Base-by-base conservation (phyloP, 2,797 vertebrate species). In the Falco rusticolus region DNA sequence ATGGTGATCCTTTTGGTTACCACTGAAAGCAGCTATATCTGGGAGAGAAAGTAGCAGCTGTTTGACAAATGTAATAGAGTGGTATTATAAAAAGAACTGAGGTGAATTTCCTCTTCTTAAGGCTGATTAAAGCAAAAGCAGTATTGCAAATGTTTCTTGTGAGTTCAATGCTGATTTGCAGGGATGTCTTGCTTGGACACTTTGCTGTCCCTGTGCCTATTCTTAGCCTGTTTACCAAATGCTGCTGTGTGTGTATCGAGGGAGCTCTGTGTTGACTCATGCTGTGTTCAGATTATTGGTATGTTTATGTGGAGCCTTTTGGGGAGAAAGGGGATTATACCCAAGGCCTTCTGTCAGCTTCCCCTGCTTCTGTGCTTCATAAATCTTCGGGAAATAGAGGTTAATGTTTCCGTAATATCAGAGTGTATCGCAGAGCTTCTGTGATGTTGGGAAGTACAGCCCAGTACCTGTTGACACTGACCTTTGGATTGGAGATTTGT, bases 211-310 rank as follows among this genome's bases (percentile, higher is more conserved):
- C 60, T 68, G 34, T 72, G 3, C 66, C 74, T 96, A 24, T 93
- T 96, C 87, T 91, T 92, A 92, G 94, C 39, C 34, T 94, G 87
- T 47, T 92, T 87, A 66, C 78, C 11, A 12, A 22, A 61, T 89
- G 63, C 87, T 74, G 63, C 21, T 72, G 56, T 29, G 13, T 48
- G 78, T 9, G 1, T 65, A 11, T n/a, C 4, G 29, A 48, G 54
- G 59, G 84, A 85, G 65, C 1, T 7, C 43, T 39, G 11, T 39
- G 56, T 60, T 70, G 77, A 47, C 70, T 64, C 47, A 1, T 13
- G 17, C 45, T 7, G 41, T 7, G 20, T 60, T 5, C 2, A 6
- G n/a, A 21, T 71, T 51, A 9, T 63, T 70, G 75, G 18, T 85
- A 10, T 80, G 43, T 75, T 89, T 71, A 7, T 29, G 48, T 75